Conservation (phyloP, 2,888 invertebrate species). For the Noctua pronuba region DNA sequence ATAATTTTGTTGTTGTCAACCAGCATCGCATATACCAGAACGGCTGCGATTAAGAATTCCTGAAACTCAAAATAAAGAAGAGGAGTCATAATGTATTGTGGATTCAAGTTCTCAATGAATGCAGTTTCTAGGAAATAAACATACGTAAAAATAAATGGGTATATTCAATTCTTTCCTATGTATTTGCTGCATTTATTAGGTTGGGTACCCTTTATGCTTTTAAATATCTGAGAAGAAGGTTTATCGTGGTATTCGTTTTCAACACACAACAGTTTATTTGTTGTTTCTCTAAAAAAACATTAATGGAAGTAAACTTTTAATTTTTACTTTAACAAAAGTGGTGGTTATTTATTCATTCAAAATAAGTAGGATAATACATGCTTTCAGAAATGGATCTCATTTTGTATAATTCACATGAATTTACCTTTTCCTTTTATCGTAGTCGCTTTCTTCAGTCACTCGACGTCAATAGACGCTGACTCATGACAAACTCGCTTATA, state of each 20-base stretch:
- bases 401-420: constrained; percentile 5
- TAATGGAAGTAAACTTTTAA: too few relatives aligned
- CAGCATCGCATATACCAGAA: too few relatives aligned
- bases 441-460: constrained; percentile 17
- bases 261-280: too few relatives aligned
- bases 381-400: not conserved
- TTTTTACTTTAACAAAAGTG: not conserved
- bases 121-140: not conserved
- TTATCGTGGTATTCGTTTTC: too few relatives aligned
- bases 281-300: too few relatives aligned
- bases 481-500: constrained; percentile 47
- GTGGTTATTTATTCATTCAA: not conserved
- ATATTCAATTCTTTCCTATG: too few relatives aligned
- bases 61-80: not conserved
- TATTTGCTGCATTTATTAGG: too few relatives aligned
- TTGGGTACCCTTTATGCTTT: too few relatives aligned
- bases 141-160: too few relatives aligned
- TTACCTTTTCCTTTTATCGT: constrained; percentile 1
- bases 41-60: not conserved
- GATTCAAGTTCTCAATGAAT: not conserved
- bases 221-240: too few relatives aligned
- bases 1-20: too few relatives aligned
- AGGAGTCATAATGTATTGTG: not conserved
- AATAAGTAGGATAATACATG: not conserved
- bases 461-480: constrained; percentile 34